Evolutionary conservation across 2,888 invertebrate genomes (phyloP), one percentile per base, ranked within the genome.

Genomic region (Archips xylosteana): DNA sequence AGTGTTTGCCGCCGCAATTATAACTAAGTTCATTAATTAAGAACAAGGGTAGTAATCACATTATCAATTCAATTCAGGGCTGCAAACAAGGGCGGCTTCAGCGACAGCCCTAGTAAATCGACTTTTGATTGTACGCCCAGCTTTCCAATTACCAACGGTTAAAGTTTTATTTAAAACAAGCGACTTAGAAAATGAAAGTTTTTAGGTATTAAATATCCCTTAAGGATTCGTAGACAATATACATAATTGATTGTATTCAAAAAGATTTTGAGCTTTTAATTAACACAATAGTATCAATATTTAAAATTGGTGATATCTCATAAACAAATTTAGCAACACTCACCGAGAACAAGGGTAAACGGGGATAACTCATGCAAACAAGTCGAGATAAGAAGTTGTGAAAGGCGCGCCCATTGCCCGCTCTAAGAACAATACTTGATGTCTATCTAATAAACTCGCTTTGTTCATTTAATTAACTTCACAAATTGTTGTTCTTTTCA

Each of bases 401-500:
- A 85, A 76, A 76, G 84, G 80, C 81, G 80, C 81, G 83, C 84
- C 83, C 85, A 85, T 85, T 84, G 83, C 83, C 83, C 81, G 72
- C 84, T 84, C 86, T 82, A 82, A 84, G 85, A 85, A 90, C 89
- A 90, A 90, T 88, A 87, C 86, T 87, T 81, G 85, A 85, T 86
- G 79, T 77, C 82, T 88, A 89, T 90, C 90, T 85, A 79, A 85
- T 84, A 82, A 86, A 83, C 82, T 83, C 82, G 85, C 86, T 88
- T 89, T 89, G 89, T 91, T 85, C 83, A 81, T 84, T 88, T 89
- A 91, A 91, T 90, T 90, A 90, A 89, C 87, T 88, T 87, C 82
- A 86, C 87, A 88, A 89, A 89, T 89, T 89, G 87, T 85, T 85
- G 83, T 87, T 81, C 83, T 84, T 83, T 81, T 76, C 76, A 81